Conservation (phyloP, 2,113 vertebrate species). For the Phalacrocorax carbo region DNA sequence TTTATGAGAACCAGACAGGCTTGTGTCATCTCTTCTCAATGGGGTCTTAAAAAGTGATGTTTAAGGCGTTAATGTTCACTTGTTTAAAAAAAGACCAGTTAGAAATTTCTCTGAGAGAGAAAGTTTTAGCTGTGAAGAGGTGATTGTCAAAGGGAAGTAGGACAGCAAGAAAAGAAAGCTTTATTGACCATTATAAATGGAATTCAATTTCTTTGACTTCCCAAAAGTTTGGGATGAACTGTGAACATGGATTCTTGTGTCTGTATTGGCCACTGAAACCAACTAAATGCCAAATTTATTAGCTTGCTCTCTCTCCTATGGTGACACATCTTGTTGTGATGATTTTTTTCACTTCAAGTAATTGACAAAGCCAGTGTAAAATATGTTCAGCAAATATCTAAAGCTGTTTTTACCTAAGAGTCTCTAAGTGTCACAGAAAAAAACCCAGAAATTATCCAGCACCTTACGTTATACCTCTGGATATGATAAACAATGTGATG, state of each 20-base stretch:
- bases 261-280: background rate
- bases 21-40: background rate
- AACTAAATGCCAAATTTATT: background rate
- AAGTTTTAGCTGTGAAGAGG: background rate
- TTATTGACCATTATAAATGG: background rate
- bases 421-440: background rate
- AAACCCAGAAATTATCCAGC: background rate
- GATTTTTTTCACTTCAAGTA: background rate
- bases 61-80: background rate
- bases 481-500: background rate
- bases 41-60: background rate
- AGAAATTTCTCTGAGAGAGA: background rate
- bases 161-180: background rate
- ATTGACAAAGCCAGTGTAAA: constrained; percentile 7
- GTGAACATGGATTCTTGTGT: background rate
- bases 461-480: background rate
- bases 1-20: background rate
- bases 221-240: background rate
- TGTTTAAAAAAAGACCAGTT: background rate
- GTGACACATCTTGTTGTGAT: background rate
- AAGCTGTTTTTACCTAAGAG: background rate
- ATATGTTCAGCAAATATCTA: background rate
- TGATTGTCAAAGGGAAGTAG: background rate
- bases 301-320: background rate
- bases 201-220: background rate